Evolutionary conservation across 2,797 vertebrate species (phyloP), one percentile per base, ranked within the genome.

Genomic region (Denticeps clupeoides): DNA sequence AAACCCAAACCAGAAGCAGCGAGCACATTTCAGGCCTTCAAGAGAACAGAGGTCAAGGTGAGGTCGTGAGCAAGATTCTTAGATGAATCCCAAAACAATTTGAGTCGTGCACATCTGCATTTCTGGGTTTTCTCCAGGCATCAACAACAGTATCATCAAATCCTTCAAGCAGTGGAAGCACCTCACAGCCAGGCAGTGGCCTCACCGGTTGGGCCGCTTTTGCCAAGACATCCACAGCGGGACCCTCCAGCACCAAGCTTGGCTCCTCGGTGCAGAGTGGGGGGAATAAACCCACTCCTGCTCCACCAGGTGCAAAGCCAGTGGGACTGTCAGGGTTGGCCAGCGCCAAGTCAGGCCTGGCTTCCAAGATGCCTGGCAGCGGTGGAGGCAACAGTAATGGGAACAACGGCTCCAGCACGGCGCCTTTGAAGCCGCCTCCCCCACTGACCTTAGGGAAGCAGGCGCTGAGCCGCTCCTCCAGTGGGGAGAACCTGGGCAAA

Each of bases 31-130:
- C 84, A 89, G 60, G 94, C 95, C 3, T 99, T 99, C 73, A 99
- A 99, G 75, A 90, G 94, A 72, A 77, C 93, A 10, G 94, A 97
- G 79, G 85, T 95, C 29, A 98, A 99, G 93, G 94, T 99, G 49
- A 43, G 70, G 11, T 5, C 3, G 9, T 31, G 5, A 10, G 13
- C 7, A 13, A 19, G 11, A 12, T 11, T n/a, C n/a, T n/a, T n/a
- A n/a, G n/a, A n/a, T n/a, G n/a, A n/a, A n/a, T n/a, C n/a, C n/a
- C n/a, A n/a, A n/a, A n/a, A n/a, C n/a, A n/a, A n/a, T n/a, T n/a
- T n/a, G n/a, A n/a, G n/a, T n/a, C 27, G 31, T 22, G 28, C 6
- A 10, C 18, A 33, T 28, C 3, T 7, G 38, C 48, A 28, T 12
- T 8, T 25, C 25, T 28, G 15, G 15, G 10, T 37, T 63, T 31